Base-by-base conservation (phyloP, 2,797 vertebrate genomes). In the Dendrocincla fuliginosa region DNA sequence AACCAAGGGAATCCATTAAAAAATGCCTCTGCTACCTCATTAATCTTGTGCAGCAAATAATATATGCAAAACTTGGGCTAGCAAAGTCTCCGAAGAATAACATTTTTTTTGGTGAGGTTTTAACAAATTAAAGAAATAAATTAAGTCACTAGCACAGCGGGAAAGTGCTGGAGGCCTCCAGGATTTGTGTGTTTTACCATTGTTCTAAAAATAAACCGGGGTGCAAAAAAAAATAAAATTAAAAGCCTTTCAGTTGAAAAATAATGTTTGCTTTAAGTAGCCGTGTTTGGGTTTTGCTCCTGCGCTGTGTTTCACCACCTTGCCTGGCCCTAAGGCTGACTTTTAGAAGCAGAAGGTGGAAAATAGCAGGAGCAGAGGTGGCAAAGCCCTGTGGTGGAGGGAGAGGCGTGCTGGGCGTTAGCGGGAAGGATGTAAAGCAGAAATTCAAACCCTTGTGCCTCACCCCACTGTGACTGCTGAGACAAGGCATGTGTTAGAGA, bases 41-140 rank as follows among this genome's bases (percentile, higher is more conserved):
- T 97, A 97, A 98, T 97, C 96, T 97, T 97, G 95, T 95, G 84
- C 49, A 96, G 92, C 85, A 97, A 97, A 97, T 97, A 98, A 97
- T 95, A 92, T 91, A 95, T 90, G 95, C 85, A 89, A 96, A 97
- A 96, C 77, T 95, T 93, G 87, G 90, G 92, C 92, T 96, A 91
- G 87, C 20, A 22, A 92, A 94, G 84, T 97, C 97, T 98, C 96
- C 93, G 91, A 97, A 98, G 97, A 97, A 95, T 97, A 97, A 96
- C 93, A 78, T 95, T 97, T 96, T 93, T 95, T 97, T 97, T 86
- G 0, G 96, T 96, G 86, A 94, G 86, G 96, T 97, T 97, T 96
- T 96, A 97, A 95, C 96, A 98, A 98, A 98, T 98, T 98, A 98
- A 98, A 97, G 96, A 98, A 98, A 98, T 97, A 98, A 98, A 98